Base-by-base conservation (phyloP, 2,888 invertebrate species). In the Poecilus cupreus region DNA sequence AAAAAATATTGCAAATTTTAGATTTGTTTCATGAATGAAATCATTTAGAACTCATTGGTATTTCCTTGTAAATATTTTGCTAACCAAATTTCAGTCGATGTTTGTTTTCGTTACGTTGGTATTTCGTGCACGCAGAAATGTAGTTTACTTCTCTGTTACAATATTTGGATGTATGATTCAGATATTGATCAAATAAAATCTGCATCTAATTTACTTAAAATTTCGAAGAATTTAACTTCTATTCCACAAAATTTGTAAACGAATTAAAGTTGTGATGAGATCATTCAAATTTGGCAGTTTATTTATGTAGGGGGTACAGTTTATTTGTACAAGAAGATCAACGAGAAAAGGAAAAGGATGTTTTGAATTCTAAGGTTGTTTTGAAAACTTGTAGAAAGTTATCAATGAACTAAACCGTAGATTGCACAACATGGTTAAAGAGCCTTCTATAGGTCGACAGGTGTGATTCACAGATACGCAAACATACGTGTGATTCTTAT, bases 41-140 rank as follows among this genome's bases (percentile, higher is more conserved):
- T 51, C 16, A 18, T 51, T 51, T 51, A 8, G 1, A 18, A 51
- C 18, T 51, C 64, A 37, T 32, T 68, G 64, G 64, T 68, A 68
- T 68, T 68, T 68, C 64, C 64, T 68, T 68, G 64, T 68, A 68
- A 68, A 68, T 68, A 68, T 68, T 68, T 60, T 60, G n/a, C n/a
- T 68, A 68, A 37, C 64, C 37, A 68, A 68, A 39, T 32, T 68
- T 68, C 18, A 68, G 10, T 13, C 26, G 10, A 54, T 57, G 37
- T 68, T 68, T 68, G 64, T 68, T 68, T 68, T 68, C 64, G 10
- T 20, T 16, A 68, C 8, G 10, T 18, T 18, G 64, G 64, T 32
- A 68, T 68, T 68, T 68, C 37, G 32, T 68, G 37, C 64, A 68
- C 37, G 64, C 64, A 13, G 37, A 51, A 18, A 51, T 68, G 37